Evolutionary conservation across 2,888 invertebrate species (phyloP).

Genomic region (Metacarcinus magister): DNA sequence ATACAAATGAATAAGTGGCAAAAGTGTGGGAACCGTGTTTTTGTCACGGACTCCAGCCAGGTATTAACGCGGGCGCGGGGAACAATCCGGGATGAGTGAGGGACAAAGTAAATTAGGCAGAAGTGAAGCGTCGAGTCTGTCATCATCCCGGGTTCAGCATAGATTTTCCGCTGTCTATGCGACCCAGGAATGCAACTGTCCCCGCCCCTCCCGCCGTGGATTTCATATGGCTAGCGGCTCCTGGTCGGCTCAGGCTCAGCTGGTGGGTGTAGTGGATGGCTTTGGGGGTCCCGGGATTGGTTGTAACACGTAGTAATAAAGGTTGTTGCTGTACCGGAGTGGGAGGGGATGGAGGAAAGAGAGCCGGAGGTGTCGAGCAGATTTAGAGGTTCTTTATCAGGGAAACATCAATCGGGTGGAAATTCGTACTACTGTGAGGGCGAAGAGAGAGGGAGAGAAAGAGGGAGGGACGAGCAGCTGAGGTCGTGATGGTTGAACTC

Average conservation of each 20-base stretch:
- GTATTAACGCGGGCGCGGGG: conserved; percentile 33
- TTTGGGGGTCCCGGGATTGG: conserved; percentile 21
- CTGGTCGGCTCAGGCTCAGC: background rate
- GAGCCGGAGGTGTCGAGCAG: conserved; percentile 3
- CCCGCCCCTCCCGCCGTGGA: conserved; percentile 12
- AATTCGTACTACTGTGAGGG: conserved; percentile 33
- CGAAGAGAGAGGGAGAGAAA: conserved; percentile 8
- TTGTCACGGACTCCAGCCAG: conserved; percentile 18
- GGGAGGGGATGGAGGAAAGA: background rate
- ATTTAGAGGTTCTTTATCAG: background rate
- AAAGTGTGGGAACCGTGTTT: conserved; percentile 49
- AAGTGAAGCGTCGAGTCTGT: conserved; percentile 20
- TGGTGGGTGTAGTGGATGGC: background rate
- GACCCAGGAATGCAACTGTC: conserved; percentile 47
- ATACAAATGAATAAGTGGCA: background rate
- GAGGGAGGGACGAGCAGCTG: background rate
- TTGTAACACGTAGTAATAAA: conserved; percentile 46
- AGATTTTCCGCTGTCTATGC: conserved; percentile 47
- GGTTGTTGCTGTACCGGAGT: background rate
- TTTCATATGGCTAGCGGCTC: conserved; percentile 51
- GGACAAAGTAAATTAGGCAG: conserved; percentile 55
- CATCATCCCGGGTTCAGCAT: conserved; percentile 54
- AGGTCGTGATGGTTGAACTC: conserved; percentile 16
- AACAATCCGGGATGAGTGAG: conserved; percentile 71
- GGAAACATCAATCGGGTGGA: conserved; percentile 41